phyloP scores from a whole-genome alignment of 2,113 vertebrate genomes.

The Neofelis nebulosa region DNA sequence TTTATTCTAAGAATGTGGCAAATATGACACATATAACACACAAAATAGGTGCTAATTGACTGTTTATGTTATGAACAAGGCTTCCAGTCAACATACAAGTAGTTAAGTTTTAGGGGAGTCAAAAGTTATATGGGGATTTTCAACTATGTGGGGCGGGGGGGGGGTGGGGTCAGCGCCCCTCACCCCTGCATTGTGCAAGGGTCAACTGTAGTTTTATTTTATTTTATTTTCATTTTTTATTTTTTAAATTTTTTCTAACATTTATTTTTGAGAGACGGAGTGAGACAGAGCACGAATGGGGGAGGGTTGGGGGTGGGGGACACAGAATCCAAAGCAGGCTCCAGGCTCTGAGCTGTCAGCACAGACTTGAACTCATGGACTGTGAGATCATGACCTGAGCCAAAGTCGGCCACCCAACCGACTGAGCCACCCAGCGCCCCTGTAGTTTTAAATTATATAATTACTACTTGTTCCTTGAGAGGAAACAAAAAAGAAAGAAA shows the following conservation, averaged over 20 bases:
- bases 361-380: too few relatives aligned
- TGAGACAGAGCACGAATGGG: neutral
- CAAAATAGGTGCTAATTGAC: neutral
- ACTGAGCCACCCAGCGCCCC: too few relatives aligned
- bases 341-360: too few relatives aligned
- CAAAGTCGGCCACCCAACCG: too few relatives aligned
- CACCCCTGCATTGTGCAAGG: neutral
- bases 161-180: neutral
- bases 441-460: neutral
- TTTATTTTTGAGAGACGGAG: too few relatives aligned
- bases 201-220: neutral
- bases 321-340: too few relatives aligned
- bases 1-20: neutral
- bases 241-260: too few relatives aligned
- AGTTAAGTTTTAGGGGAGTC: neutral
- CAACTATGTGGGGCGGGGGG: accelerated
- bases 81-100: neutral
- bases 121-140: neutral
- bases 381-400: too few relatives aligned
- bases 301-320: too few relatives aligned
- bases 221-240: neutral
- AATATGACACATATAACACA: neutral
- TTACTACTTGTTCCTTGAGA: neutral
- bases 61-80: neutral
- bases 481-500: neutral